A percentile compares a stretch with the other conserved stretches of the same genome.
These are phyloP conservation scores for Candoia aspera DNA, from an alignment of 2,113 vertebrate genomes.

Conservation along the genomic window DNA sequence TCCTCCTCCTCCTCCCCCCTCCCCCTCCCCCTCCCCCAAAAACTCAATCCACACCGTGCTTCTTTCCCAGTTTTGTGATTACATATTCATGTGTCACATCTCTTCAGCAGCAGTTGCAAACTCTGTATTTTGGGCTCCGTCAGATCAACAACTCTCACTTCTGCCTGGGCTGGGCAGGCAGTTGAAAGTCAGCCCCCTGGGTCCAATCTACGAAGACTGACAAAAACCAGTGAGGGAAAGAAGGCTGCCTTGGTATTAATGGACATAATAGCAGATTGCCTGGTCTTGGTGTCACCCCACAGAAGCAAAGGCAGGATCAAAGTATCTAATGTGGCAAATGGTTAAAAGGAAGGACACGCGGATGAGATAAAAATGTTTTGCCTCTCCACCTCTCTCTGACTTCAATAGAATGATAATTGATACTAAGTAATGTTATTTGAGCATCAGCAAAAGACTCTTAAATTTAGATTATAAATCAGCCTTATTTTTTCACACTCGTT, in stretches of 20 bases:
- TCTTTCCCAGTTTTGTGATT: neutral
- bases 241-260: conserved; percentile 75
- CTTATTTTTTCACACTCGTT: conserved; percentile 9
- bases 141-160: conserved; percentile 63
- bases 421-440: conserved; percentile 71
- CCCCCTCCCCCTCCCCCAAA: neutral
- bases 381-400: conserved; percentile 65
- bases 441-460: conserved; percentile 68
- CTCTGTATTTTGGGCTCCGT: neutral
- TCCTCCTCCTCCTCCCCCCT: too few relatives aligned
- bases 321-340: conserved; percentile 71
- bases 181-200: conserved; percentile 49
- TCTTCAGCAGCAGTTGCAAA: neutral
- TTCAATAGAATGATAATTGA: conserved; percentile 71
- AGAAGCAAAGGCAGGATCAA: conserved; percentile 78
- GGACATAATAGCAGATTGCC: conserved; percentile 79
- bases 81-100: conserved; percentile 42
- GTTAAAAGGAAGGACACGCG: conserved; percentile 76
- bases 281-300: conserved; percentile 68
- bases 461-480: conserved; percentile 58
- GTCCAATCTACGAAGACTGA: conserved; percentile 59
- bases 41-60: neutral
- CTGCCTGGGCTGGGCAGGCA: conserved; percentile 6
- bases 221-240: conserved; percentile 60
- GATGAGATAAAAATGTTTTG: conserved; percentile 77